Base-by-base conservation (phyloP, 2,113 vertebrate species). In the Polypterus bichir region DNA sequence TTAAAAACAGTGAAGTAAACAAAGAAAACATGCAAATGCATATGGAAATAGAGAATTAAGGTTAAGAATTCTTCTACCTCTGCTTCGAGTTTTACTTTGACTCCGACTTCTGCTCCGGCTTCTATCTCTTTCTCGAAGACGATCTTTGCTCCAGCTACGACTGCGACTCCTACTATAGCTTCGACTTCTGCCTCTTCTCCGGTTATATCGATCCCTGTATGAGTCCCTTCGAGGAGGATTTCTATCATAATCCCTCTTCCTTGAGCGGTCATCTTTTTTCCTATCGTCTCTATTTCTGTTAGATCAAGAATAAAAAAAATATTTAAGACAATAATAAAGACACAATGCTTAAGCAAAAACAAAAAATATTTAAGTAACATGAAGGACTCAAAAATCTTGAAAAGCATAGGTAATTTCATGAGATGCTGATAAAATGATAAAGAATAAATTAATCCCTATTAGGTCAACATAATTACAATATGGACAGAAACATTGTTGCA, bases 241-340 rank as follows among this genome's bases (percentile, higher is more conserved):
- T 63, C 94, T 85, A 54, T 98, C 95, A 66, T 97, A 97, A 53
- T 99, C 97, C 66, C 97, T 85, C 76, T 97, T 97, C 4, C 96
- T 88, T 70, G 90, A 87, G 54, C 97, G 95, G 63, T 98, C 95
- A 5, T 97, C 94, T 73, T 96, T 92, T 65, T 97, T 92, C 65
- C 93, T 91, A 62, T 98, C 96, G 74, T 99, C 96, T 2, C 86
- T 86, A 77, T 90, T 92, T 81, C 96, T 99, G 6, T 58, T 70
- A 72, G 74, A 51, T 8, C 52, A 6, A 63, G 11, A 1, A 47
- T 51, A 56, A 64, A 64, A 64, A 64, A 48, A 27, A 27, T 27
- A 27, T 27, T 27, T 27, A 27, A 27, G 27, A 27, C 27, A 27
- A 27, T 27, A 27, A 27, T 27, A 27, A 27, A 27, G 27, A 27